Evolutionary conservation across 2,888 invertebrate genomes (phyloP).

Genomic region (Epistrophella euchroma): DNA sequence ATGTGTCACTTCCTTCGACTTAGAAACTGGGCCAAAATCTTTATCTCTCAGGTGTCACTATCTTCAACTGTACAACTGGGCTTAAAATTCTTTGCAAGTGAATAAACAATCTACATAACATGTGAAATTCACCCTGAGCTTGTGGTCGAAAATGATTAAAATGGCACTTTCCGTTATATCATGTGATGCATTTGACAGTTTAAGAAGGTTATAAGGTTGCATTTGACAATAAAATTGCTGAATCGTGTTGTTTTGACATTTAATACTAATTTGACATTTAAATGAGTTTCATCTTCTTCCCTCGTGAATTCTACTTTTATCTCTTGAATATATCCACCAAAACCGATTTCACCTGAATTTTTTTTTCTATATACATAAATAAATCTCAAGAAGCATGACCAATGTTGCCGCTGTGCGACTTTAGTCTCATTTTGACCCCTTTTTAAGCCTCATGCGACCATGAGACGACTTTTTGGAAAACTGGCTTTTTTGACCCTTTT

Average conservation of each 20-base stretch:
- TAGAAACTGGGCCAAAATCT: too few species aligned
- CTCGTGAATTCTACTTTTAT: background rate
- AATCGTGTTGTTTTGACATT: constrained; percentile 68
- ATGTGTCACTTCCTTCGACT: too few species aligned
- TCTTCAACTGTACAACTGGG: too few species aligned
- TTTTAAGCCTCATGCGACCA: too few species aligned
- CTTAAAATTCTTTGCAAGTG: too few species aligned
- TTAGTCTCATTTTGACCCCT: too few species aligned
- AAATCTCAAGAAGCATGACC: constrained; percentile 12
- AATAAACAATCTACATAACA: background rate
- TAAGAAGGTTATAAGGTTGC: constrained; percentile 15
- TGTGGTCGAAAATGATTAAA: background rate
- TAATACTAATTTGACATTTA: constrained; percentile 69
- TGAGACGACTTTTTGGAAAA: too few species aligned
- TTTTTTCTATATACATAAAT: background rate
- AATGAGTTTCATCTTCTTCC: constrained; percentile 35
- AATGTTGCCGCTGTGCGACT: too few species aligned
- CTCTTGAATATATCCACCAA: background rate
- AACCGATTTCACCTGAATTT: constrained; percentile 33
- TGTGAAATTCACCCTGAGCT: constrained; percentile 1
- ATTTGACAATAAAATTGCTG: constrained; percentile 62
- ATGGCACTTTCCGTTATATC: constrained; percentile 36
- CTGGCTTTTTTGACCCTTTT: too few species aligned
- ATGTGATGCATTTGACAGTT: constrained; percentile 30
- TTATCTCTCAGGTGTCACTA: too few species aligned